Evolutionary conservation across 2,113 vertebrate genomes (phyloP).

Genomic region (Cephalopterus ornatus): DNA sequence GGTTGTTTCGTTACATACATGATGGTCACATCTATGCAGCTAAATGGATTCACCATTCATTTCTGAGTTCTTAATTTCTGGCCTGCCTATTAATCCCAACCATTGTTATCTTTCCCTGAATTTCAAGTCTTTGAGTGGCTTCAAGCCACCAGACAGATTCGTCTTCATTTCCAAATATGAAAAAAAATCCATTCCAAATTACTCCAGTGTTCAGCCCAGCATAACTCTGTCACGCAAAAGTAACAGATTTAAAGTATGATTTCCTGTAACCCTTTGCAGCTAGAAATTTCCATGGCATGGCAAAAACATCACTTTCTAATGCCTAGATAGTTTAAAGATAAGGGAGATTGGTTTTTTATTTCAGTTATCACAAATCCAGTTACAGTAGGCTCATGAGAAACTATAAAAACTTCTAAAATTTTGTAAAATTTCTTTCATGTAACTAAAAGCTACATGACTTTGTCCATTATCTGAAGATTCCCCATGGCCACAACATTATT

Average conservation of each 20-base stretch:
- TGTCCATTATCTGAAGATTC: background rate
- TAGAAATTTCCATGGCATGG: background rate
- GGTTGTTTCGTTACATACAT: background rate
- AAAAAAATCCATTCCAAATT: background rate
- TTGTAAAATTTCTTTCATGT: background rate
- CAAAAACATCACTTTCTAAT: background rate
- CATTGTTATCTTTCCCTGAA: background rate
- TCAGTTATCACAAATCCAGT: background rate
- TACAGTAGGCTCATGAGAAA: background rate
- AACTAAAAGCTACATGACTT: background rate
- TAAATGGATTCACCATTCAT: background rate
- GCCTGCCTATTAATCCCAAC: background rate
- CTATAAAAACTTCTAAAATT: background rate
- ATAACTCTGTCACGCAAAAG: background rate
- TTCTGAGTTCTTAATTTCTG: background rate
- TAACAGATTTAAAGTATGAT: background rate
- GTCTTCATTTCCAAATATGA: background rate
- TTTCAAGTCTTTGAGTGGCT: background rate
- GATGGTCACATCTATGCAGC: background rate
- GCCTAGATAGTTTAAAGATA: background rate
- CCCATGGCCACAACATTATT: background rate
- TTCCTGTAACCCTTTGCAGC: background rate
- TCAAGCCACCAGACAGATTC: background rate
- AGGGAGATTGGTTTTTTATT: background rate
- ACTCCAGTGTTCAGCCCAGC: background rate